phyloP scores from a whole-genome alignment of 2,888 invertebrate species.

The Pyrrhopygopsis socrates region DNA sequence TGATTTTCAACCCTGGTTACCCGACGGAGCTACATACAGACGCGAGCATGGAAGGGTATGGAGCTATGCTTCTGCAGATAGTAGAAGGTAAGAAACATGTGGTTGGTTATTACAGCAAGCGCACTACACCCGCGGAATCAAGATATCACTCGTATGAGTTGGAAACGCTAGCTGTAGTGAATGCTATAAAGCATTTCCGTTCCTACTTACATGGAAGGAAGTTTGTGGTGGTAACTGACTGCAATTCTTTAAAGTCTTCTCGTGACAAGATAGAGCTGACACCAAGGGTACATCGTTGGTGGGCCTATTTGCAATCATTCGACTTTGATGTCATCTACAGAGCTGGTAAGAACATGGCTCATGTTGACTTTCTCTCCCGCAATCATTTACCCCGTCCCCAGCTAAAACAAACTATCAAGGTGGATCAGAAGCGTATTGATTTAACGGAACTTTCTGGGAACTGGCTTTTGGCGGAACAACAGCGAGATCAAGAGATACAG shows the following conservation, averaged over 20 bases:
- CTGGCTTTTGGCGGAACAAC: conserved; percentile 51
- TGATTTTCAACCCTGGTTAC: conserved; percentile 63
- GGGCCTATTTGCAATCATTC: conserved; percentile 83
- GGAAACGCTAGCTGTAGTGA: conserved; percentile 6
- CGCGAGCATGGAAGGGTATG: conserved; percentile 75
- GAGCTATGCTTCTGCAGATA: conserved; percentile 56
- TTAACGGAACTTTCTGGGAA: conserved; percentile 29
- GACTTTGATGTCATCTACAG: conserved; percentile 70
- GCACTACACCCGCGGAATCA: conserved; percentile 57
- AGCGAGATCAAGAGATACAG: conserved; percentile 46
- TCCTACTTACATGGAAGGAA: conserved; percentile 77
- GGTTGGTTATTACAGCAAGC: conserved; percentile 58
- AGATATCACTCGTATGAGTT: conserved; percentile 62
- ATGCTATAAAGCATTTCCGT: conserved; percentile 82
- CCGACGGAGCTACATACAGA: conserved; percentile 66
- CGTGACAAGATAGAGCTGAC: conserved; percentile 81
- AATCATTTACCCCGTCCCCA: conserved; percentile 31
- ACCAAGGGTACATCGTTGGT: conserved; percentile 84
- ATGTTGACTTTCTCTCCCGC: conserved; percentile 71
- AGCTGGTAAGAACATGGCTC: conserved; percentile 52
- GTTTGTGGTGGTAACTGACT: conserved; percentile 78
- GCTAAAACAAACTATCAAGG: not conserved
- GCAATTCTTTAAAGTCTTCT: conserved; percentile 85
- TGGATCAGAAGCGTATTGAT: not conserved
- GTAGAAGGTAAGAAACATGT: conserved; percentile 13